These are phyloP conservation scores for Phenganax stokvisi DNA, from an alignment of 92 coral and sea anemone species.

Conservation along the genomic window DNA sequence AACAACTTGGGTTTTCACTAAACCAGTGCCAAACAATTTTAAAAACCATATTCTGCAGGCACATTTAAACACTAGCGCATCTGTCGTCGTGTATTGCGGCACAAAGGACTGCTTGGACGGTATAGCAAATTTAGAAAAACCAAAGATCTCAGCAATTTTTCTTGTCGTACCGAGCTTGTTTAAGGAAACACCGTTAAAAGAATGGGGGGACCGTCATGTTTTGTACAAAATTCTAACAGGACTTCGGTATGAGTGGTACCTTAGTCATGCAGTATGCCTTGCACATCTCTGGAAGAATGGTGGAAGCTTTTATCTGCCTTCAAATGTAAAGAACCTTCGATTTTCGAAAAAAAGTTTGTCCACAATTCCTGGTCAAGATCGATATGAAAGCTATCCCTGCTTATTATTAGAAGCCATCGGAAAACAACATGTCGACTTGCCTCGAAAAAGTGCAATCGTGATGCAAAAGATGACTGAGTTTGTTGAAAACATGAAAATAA, in stretches of 20 bases:
- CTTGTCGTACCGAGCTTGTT: constrained; percentile 11
- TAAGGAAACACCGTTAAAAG: constrained; percentile 13
- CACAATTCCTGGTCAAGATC: too few species aligned
- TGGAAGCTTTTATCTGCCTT: too few species aligned
- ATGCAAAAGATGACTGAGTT: not conserved
- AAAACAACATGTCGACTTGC: too few species aligned
- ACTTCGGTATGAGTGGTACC: too few species aligned
- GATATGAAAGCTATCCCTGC: too few species aligned
- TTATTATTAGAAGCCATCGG: too few species aligned
- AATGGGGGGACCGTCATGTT: constrained; percentile 10
- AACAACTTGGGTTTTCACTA: constrained; percentile 28
- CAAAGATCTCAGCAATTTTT: constrained; percentile 19
- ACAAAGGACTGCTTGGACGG: not conserved
- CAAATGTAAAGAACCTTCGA: too few species aligned
- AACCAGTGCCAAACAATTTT: constrained; percentile 15
- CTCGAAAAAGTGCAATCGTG: too few species aligned
- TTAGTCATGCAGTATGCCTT: too few species aligned
- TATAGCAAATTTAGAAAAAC: not conserved
- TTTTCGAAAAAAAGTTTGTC: too few species aligned
- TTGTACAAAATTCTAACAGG: too few species aligned
- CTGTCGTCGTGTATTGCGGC: constrained; percentile 29
- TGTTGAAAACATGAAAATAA: not conserved
- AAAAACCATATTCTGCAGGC: constrained; percentile 1
- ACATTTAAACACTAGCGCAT: not conserved
- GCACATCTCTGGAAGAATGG: too few species aligned